Percentiles rank a stretch among this genome's conserved stretches.
phyloP scores from a whole-genome alignment of 2,797 vertebrate species.

The Cirrhinus mrigala region DNA sequence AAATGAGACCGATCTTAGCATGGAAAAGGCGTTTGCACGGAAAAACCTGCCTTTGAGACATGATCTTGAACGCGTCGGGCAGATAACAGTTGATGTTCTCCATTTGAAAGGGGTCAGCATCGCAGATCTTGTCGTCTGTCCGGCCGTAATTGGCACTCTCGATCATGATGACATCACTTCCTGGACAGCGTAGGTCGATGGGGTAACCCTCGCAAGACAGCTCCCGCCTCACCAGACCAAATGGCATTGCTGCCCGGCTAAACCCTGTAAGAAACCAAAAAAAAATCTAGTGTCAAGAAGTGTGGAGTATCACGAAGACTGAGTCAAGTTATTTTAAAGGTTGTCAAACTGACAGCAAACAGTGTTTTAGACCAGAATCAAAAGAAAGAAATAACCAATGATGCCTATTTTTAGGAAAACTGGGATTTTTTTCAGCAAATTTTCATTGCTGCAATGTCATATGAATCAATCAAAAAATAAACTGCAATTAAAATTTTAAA shows the following conservation, averaged over 20 bases:
- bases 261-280: slow-evolving; percentile 80
- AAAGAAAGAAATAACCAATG: no score
- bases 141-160: slow-evolving; percentile 98
- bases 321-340: not conserved
- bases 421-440: no score
- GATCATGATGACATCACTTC: slow-evolving; percentile 99
- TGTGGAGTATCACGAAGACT: not conserved
- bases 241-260: slow-evolving; percentile 94
- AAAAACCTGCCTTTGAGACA: slow-evolving; percentile 93
- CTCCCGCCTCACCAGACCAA: slow-evolving; percentile 95
- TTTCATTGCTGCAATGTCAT: not conserved
- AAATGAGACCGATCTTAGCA: slow-evolving; percentile 13
- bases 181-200: slow-evolving; percentile 97
- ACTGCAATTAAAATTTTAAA: no score
- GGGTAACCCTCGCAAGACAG: slow-evolving; percentile 98
- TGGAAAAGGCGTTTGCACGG: not conserved
- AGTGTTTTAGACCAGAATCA: not conserved
- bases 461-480: no score
- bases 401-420: no score
- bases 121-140: slow-evolving; percentile 99
- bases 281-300: not conserved
- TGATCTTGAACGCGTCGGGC: slow-evolving; percentile 98
- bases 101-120: slow-evolving; percentile 99
- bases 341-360: no score
- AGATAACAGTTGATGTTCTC: slow-evolving; percentile 99